These are phyloP conservation scores for Arothron firmamentum DNA, from an alignment of 2,113 vertebrate genomes.

Conservation along the genomic window DNA sequence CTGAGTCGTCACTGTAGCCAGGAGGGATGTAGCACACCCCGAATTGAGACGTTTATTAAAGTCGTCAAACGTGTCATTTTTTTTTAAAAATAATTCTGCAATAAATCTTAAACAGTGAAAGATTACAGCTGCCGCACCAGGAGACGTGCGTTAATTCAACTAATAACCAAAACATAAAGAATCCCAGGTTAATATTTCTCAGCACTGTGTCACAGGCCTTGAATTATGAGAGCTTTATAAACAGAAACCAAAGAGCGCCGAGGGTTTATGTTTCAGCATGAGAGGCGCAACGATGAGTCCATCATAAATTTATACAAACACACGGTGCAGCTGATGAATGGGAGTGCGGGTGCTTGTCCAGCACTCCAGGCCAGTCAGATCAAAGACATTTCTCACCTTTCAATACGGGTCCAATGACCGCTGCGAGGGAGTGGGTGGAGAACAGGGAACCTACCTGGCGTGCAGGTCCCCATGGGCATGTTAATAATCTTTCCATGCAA, in stretches of 20 bases:
- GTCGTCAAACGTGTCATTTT: neutral
- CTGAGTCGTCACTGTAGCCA: neutral
- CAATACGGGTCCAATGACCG: neutral
- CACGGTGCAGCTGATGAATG: neutral
- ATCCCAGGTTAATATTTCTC: constrained; percentile 13
- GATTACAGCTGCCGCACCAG: neutral
- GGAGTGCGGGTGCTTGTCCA: no score
- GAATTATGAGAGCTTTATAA: constrained; percentile 14
- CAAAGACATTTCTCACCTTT: neutral
- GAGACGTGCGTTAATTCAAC: constrained; percentile 1
- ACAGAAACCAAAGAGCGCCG: constrained; percentile 1
- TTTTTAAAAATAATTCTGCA: constrained; percentile 5
- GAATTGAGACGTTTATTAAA: neutral
- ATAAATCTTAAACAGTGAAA: constrained; percentile 3
- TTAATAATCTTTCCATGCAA: no score
- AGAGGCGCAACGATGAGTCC: neutral
- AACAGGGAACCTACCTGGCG: constrained; percentile 21
- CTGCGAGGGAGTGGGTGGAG: neutral
- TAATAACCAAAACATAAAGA: constrained; percentile 12
- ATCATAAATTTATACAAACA: neutral
- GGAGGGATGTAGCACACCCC: neutral
- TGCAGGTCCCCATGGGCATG: constrained; percentile 8
- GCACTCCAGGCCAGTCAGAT: neutral
- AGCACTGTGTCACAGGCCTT: neutral
- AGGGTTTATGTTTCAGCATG: neutral